Evolutionary conservation across 2,888 invertebrate species (phyloP), one percentile per base, ranked within the genome.

Genomic region (Heliothis peltigera): DNA sequence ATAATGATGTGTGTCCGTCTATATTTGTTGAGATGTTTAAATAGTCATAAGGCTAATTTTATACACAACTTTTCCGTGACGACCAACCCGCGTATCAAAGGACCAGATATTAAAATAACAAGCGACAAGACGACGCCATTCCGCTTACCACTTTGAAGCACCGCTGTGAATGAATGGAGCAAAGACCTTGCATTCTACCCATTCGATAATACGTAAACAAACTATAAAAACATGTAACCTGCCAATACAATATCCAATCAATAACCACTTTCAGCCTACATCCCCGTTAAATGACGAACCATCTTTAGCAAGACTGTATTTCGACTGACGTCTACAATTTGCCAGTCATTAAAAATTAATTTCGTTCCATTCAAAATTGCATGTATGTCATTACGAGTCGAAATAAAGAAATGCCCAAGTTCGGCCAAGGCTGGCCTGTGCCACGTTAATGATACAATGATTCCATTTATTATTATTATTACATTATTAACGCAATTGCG

Each of bases 351-450:
- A 66, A 68, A 62, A 64, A 80, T 60, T 71, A 71, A 71, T 67
- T 68, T 77, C 46, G 43, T 60, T 63, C 46, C 62, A 75, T 64
- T 77, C 62, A 70, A 49, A 7, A 28, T 59, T 39, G 21, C 55
- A 54, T 74, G 63, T 64, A 35, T 66, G 70, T 58, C 75, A 67
- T 73, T 70, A 68, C 54, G 42, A 73, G 55, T 63, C 25, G 65
- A 71, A 66, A 74, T 71, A 79, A 79, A 70, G 76, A 76, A 79
- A 78, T 71, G 69, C 43, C 73, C 75, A 68, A 60, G 53, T 54
- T 25, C 22, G 70, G 66, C 73, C 79, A 80, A 79, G 79, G 52
- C 12, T 60, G 53, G 55, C 59, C 60, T 66, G 61, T 69, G 62
- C 53, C 39, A 63, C 51, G 52, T 60, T 77, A 77, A 71, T 71